These are phyloP conservation scores for Noctua janthe DNA, from an alignment of 2,888 invertebrate genomes.

Conservation along the genomic window DNA sequence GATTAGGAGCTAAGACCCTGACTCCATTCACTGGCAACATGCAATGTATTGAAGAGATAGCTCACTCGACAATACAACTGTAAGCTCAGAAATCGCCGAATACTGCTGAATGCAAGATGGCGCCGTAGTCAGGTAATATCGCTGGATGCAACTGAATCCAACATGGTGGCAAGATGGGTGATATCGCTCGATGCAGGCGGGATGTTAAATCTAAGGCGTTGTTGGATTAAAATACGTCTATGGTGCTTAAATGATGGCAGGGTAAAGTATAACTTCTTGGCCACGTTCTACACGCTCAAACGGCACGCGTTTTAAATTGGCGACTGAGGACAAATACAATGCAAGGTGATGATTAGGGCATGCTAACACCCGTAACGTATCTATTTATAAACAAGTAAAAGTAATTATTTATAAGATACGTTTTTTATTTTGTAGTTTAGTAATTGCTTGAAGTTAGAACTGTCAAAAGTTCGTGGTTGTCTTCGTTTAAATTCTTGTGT, in stretches of 20 bases:
- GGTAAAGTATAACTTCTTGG: neutral
- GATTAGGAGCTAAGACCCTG: neutral
- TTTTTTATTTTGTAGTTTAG: too few relatives aligned
- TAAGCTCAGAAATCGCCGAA: constrained; percentile 9
- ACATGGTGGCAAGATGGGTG: neutral
- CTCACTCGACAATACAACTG: neutral
- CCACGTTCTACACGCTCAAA: neutral
- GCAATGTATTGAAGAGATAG: constrained; percentile 20
- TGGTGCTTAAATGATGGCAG: neutral
- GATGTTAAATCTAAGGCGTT: constrained; percentile 11
- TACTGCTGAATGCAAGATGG: neutral
- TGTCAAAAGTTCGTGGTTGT: too few relatives aligned
- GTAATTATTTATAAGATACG: too few relatives aligned
- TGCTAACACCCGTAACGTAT: too few relatives aligned
- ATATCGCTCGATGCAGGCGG: constrained; percentile 8
- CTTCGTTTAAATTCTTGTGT: too few relatives aligned
- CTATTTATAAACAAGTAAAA: too few relatives aligned
- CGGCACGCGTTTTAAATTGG: neutral
- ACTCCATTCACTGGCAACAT: neutral
- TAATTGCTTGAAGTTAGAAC: too few relatives aligned
- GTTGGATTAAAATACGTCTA: constrained; percentile 35
- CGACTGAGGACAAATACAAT: neutral
- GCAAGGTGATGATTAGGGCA: neutral
- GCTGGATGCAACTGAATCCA: neutral
- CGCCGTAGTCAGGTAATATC: neutral